Evolutionary conservation across 2,113 vertebrate genomes (phyloP).

Genomic region (Meriones unguiculatus): DNA sequence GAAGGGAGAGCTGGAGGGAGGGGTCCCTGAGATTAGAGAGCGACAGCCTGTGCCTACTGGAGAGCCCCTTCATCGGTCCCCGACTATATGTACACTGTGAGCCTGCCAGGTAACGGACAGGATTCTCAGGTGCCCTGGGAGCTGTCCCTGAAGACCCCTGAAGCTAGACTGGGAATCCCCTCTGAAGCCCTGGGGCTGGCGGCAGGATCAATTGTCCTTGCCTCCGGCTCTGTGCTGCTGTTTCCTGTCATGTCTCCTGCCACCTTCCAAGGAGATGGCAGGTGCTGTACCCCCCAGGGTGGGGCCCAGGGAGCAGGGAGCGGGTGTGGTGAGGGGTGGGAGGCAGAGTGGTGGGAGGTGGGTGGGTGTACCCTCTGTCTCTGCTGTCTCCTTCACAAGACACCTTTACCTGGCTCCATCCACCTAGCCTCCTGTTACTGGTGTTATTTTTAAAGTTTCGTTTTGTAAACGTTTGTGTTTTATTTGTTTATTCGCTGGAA

Average conservation of each 20-base stretch:
- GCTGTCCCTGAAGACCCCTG: background rate
- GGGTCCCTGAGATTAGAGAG: fast-evolving
- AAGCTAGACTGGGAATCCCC: background rate
- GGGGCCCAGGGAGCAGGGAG: background rate
- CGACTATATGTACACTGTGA: background rate
- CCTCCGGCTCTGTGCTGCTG: background rate
- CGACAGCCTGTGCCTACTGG: background rate
- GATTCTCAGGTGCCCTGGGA: background rate
- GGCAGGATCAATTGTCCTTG: background rate
- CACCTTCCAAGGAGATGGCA: background rate
- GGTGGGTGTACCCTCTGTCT: fast-evolving
- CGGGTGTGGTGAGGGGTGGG: too few relatives aligned
- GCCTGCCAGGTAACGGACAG: background rate
- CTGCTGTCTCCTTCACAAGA: background rate
- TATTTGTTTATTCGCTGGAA: slow-evolving; percentile 1
- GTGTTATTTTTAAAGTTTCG: slow-evolving; percentile 27
- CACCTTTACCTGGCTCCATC: background rate
- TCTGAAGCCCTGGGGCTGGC: too few relatives aligned
- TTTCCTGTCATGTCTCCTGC: background rate
- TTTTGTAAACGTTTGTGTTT: slow-evolving; percentile 56
- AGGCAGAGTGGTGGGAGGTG: background rate
- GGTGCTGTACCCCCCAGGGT: too few relatives aligned
- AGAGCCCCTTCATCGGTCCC: background rate
- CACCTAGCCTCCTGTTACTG: background rate
- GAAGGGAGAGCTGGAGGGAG: background rate